Evolutionary conservation across 2,888 invertebrate genomes (phyloP), one percentile per base, ranked within the genome.

Genomic region (Lochmaea crataegi): DNA sequence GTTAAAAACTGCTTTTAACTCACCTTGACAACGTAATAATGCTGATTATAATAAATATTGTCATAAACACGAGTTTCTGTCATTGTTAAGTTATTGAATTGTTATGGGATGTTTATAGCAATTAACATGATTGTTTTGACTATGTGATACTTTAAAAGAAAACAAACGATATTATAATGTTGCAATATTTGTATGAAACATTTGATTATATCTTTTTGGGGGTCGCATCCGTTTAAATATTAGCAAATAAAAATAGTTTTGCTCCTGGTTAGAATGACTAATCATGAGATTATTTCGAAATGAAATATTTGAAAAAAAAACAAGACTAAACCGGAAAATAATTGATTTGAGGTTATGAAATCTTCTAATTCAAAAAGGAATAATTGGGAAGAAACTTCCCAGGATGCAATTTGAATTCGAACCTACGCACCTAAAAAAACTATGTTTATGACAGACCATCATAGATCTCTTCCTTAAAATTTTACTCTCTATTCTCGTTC

Each of bases 111-210:
- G 58, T 72, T 72, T 65, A 51, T 65, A 51, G 53, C 11, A 51
- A 51, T 65, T 32, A 18, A 65, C 65, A 65, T 32, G 65, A 48
- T 65, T 65, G 53, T 65, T 65, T 51, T 65, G 65, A 65, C 65
- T 65, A 48, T 65, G 3, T 65, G n/a, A 53, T 65, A 58, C 26
- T 64, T 64, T 26, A 53, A 48, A 65, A 10, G 22, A 65, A 65
- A 65, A 65, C 26, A 48, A 65, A 65, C 16, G 11, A 42, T 65
- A 65, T n/a, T n/a, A n/a, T 32, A 48, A 58, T 58, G 58, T 58
- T 58, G 58, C 32, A 32, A 58, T 1, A 58, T 14, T 4, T 32
- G n/a, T 18, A 18, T 9, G 7, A 18, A 10, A 7, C 10, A 48
- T 14, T n/a, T 14, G 48, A 48, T 12, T 48, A n/a, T 53, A 53